Evolutionary conservation across 2,888 invertebrate species (phyloP).

Genomic region (Alloscopus bannaensis): DNA sequence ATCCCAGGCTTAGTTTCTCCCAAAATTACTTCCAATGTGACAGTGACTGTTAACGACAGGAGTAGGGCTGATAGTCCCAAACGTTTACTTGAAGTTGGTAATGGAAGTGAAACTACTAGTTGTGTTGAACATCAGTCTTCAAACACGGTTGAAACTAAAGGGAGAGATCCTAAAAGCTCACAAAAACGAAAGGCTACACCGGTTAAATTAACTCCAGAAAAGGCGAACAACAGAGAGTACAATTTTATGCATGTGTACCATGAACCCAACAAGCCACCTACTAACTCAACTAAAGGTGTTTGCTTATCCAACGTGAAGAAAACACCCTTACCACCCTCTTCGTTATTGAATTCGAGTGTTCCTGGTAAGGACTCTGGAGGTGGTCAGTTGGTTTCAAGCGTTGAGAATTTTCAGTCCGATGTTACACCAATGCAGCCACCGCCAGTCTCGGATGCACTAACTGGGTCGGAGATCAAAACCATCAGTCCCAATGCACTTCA

Average conservation of each 20-base stretch:
- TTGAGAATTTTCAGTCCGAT: slow-evolving; percentile 32
- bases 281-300: background rate
- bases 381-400: background rate
- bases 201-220: slow-evolving; percentile 60
- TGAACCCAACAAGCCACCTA: slow-evolving; percentile 10
- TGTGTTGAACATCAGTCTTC: too few relatives aligned
- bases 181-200: slow-evolving; percentile 61
- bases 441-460: background rate
- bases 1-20: too few relatives aligned
- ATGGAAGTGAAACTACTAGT: too few relatives aligned
- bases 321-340: background rate
- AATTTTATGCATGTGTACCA: slow-evolving; percentile 45
- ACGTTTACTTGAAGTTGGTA: too few relatives aligned
- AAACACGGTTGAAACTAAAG: too few relatives aligned
- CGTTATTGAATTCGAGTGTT: background rate
- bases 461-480: slow-evolving; percentile 25
- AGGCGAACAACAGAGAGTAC: slow-evolving; percentile 42
- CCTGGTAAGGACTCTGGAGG: background rate
- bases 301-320: slow-evolving; percentile 17
- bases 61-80: too few relatives aligned
- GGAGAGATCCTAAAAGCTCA: background rate
- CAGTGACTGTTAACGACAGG: too few relatives aligned
- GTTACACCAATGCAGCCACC: slow-evolving; percentile 50
- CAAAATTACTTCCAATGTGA: too few relatives aligned
- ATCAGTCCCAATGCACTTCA: slow-evolving; percentile 52